phyloP scores from a whole-genome alignment of 2,888 invertebrate species.

The Ichneumoninae sp. region DNA sequence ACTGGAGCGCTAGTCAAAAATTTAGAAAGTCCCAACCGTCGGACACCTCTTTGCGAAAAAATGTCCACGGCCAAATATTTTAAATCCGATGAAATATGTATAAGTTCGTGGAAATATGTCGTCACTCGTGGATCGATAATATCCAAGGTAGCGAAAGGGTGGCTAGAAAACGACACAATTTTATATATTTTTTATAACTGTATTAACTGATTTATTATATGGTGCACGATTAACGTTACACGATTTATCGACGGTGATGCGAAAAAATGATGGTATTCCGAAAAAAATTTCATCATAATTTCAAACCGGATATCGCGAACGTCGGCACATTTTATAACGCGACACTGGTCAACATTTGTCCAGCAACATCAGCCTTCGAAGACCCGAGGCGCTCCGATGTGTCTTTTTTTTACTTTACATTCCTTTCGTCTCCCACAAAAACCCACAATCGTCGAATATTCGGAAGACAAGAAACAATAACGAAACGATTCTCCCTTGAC shows the following conservation, averaged over 20 bases:
- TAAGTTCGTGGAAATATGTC: not conserved
- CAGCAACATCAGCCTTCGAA: conserved; percentile 49
- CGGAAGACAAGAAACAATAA: conserved; percentile 17
- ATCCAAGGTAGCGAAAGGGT: not conserved
- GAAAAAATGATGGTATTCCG: not conserved
- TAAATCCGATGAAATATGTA: not conserved
- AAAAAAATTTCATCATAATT: conserved; percentile 10
- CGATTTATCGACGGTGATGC: conserved; percentile 13
- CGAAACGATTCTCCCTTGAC: conserved; percentile 44
- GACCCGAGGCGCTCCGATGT: conserved; percentile 12
- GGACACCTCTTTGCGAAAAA: not conserved
- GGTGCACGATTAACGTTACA: not conserved
- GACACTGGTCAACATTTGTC: conserved; percentile 74
- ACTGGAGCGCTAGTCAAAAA: conserved; percentile 26
- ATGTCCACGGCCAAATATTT: not conserved
- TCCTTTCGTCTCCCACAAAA: not conserved
- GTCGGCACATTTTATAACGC: conserved; percentile 2
- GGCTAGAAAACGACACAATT: not conserved
- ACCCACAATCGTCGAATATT: conserved; percentile 8
- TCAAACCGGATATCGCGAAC: conserved; percentile 24
- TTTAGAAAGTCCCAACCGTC: conserved; percentile 14
- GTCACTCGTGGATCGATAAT: not conserved
- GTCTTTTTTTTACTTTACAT: conserved; percentile 1
- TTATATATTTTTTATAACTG: conserved; percentile 7
- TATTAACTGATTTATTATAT: conserved; percentile 41